Evolutionary conservation across 2,888 invertebrate genomes (phyloP), one percentile per base, ranked within the genome.

Genomic region (Tetragonisca angustula): DNA sequence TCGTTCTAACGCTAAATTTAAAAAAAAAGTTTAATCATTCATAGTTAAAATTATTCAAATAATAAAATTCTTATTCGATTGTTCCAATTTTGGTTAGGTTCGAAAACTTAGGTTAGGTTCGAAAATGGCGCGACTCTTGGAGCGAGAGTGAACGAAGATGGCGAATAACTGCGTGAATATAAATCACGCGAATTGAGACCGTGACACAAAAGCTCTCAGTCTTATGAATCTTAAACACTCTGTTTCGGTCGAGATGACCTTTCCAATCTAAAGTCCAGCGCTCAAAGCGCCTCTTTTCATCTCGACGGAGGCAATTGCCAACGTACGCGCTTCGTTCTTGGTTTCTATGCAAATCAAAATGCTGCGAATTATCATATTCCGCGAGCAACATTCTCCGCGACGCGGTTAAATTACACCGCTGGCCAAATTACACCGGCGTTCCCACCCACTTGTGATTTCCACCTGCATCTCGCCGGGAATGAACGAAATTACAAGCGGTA

Each of bases 291-390:
- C 19, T 54, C 50, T 56, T 62, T 54, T 74, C 74, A 19, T 61
- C 52, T 68, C 43, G n/a, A 74, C 52, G 73, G 32, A 43, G 52
- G 61, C 68, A 61, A 27, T 24, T 36, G 67, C 62, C 69, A 43
- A 54, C 13, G 52, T 27, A 36, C 52, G 54, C 17, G 62, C n/a
- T 62, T 52, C 19, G 61, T 69, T 69, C 64, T 69, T 68, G 43
- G 54, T 73, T 76, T 83, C 75, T 50, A 80, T 83, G 82, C 75
- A 80, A 83, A 83, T 80, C 75, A 56, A 21, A 62, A 76, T 13
- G 75, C 71, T 64, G 43, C 24, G 83, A 83, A 83, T 80, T 83
- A 83, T 83, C 76, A 72, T 82, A 75, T 76, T 72, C 65, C 80
- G 49, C 71, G 65, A 67, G 61, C 68, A 80, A 80, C 76, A 65